These are phyloP conservation scores for Elephas maximus DNA, from an alignment of 2,113 vertebrate genomes.

Conservation along the genomic window DNA sequence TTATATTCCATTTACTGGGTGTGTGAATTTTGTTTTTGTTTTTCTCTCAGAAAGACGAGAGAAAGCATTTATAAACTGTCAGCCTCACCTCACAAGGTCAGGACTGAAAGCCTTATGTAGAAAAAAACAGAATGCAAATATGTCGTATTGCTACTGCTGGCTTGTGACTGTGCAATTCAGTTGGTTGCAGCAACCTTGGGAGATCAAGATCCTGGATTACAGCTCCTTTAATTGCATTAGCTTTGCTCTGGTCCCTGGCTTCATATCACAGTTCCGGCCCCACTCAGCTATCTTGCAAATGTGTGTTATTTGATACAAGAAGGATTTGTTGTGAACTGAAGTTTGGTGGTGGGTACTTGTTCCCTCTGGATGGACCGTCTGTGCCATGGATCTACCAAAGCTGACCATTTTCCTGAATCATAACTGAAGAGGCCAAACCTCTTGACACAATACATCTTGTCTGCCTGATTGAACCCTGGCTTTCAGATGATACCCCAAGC, in stretches of 20 bases:
- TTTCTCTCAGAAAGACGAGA: conserved; percentile 60
- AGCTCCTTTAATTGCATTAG: not conserved
- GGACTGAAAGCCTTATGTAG: conserved; percentile 8
- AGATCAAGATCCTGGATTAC: not conserved
- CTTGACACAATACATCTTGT: not conserved
- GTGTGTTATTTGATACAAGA: not conserved
- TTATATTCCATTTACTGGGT: conserved; percentile 29
- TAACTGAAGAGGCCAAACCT: not conserved
- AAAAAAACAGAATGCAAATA: conserved; percentile 44
- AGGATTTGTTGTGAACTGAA: not conserved
- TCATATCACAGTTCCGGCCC: not conserved
- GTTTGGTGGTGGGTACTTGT: not conserved
- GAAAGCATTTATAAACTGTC: conserved; percentile 40
- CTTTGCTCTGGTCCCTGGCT: not conserved
- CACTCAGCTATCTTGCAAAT: not conserved
- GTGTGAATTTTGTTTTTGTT: conserved; percentile 66
- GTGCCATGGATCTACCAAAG: not conserved
- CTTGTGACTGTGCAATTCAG: not conserved
- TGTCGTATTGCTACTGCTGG: not conserved
- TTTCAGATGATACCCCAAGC: not conserved
- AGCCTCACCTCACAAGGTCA: conserved; percentile 45
- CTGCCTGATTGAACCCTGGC: not conserved
- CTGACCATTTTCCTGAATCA: not conserved
- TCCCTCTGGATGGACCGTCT: not conserved
- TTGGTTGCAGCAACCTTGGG: not conserved